Conservation (phyloP, 1,140 invertebrate genomes). For the Papilio aristodemus region DNA sequence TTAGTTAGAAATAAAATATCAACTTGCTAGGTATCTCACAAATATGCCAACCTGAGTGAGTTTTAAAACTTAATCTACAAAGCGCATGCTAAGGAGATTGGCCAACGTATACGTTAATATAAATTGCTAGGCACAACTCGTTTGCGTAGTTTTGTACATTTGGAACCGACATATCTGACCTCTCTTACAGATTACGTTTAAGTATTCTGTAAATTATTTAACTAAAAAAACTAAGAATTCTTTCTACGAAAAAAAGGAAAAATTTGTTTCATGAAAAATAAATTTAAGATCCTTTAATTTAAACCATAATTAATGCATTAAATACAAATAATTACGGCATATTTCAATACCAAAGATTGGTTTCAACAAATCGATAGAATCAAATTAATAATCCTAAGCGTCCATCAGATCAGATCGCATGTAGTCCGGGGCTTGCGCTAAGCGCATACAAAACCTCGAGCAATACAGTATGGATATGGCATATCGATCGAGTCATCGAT, state of each 20-base stretch:
- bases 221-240: too few relatives aligned
- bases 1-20: slow-evolving; percentile 30
- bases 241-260: too few relatives aligned
- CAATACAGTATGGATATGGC: slow-evolving; percentile 45
- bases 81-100: slow-evolving; percentile 31
- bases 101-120: slow-evolving; percentile 32
- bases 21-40: slow-evolving; percentile 12
- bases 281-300: too few relatives aligned
- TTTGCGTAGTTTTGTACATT: slow-evolving; percentile 28
- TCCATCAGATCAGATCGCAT: not conserved
- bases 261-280: too few relatives aligned
- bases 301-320: too few relatives aligned
- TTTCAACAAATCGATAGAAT: not conserved
- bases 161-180: slow-evolving; percentile 25
- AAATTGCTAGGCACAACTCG: slow-evolving; percentile 32
- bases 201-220: too few relatives aligned
- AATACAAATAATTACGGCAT: too few relatives aligned
- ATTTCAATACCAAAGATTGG: too few relatives aligned
- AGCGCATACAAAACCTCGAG: slow-evolving; percentile 16
- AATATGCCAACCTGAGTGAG: slow-evolving; percentile 32
- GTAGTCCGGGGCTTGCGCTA: not conserved
- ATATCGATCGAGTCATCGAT: slow-evolving; percentile 73
- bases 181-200: slow-evolving; percentile 20
- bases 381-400: not conserved
- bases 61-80: slow-evolving; percentile 34